phyloP scores from a whole-genome alignment of 1,140 invertebrate genomes.

The Charaxes varanes region DNA sequence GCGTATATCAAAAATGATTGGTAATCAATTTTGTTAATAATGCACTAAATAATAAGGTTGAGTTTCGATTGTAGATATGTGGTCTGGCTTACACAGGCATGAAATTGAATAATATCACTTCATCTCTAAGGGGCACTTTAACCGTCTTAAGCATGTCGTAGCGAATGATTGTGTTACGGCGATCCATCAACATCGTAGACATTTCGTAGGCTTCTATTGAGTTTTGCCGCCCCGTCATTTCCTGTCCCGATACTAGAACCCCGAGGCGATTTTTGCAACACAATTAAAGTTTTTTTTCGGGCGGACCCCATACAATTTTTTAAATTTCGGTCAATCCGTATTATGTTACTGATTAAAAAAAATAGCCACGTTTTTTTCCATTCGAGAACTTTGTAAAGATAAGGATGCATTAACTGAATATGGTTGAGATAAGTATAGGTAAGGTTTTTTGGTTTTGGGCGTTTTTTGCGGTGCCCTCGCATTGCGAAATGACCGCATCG shows the following conservation, averaged over 20 bases:
- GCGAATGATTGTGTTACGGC: conserved; percentile 61
- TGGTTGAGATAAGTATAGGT: conserved; percentile 17
- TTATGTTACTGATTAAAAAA: conserved; percentile 48
- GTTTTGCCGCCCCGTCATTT: conserved; percentile 59
- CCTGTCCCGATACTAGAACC: conserved; percentile 43
- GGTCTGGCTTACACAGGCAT: conserved; percentile 25
- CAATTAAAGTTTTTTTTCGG: conserved; percentile 65
- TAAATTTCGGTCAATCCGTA: conserved; percentile 58
- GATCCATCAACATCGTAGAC: conserved; percentile 63
- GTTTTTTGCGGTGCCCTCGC: conserved; percentile 10
- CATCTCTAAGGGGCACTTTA: conserved; percentile 65
- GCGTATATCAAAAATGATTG: too few species aligned
- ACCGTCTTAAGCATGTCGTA: conserved; percentile 38
- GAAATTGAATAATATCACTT: conserved; percentile 64
- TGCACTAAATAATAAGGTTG: not conserved
- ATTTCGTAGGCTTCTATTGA: conserved; percentile 50
- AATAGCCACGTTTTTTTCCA: conserved; percentile 25
- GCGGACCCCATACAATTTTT: conserved; percentile 40
- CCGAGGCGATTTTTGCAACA: conserved; percentile 49
- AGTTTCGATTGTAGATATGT: conserved; percentile 5
- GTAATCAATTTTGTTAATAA: not conserved
- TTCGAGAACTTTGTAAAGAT: conserved; percentile 25
- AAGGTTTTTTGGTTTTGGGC: conserved; percentile 30
- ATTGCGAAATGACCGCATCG: conserved; percentile 21
- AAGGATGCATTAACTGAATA: conserved; percentile 30